Conservation (phyloP, 2,113 vertebrate species). For the Protobothrops mucrosquamatus region DNA sequence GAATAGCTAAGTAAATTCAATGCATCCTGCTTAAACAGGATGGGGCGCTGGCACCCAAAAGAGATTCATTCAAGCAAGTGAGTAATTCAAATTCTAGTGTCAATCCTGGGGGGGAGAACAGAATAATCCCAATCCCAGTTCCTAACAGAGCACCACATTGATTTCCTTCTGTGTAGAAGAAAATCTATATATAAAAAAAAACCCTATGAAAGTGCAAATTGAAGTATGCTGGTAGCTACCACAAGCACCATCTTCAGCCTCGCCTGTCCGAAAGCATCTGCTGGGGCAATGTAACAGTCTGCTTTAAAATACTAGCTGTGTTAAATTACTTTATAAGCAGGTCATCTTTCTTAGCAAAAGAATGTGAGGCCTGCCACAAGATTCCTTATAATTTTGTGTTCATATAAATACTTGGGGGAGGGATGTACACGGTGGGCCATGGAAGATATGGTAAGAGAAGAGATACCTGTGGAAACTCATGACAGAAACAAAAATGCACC, state of each 20-base stretch:
- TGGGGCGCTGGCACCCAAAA: not conserved
- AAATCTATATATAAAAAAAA: not conserved
- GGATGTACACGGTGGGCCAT: not conserved
- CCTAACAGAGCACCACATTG: not conserved
- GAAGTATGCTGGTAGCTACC: not conserved
- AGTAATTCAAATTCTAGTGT: not conserved
- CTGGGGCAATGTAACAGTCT: not conserved
- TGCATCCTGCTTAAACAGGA: not conserved
- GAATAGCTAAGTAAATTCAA: not conserved
- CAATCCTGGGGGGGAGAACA: not conserved
- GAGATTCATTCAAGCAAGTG: not conserved
- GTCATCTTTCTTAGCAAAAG: not conserved
- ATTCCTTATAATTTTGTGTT: not conserved
- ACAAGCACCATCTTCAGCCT: not conserved
- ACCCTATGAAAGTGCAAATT: constrained; percentile 16
- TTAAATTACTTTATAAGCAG: not conserved
- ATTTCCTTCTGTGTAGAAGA: not conserved
- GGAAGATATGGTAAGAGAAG: no score
- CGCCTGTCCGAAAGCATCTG: not conserved
- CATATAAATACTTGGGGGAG: not conserved
- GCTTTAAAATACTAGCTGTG: not conserved
- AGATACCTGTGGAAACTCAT: not conserved
- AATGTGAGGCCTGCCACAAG: not conserved
- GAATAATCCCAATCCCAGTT: not conserved
- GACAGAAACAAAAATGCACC: not conserved